Evolutionary conservation across 2,113 vertebrate species (phyloP).

Genomic region (Sakesphorus luctuosus): DNA sequence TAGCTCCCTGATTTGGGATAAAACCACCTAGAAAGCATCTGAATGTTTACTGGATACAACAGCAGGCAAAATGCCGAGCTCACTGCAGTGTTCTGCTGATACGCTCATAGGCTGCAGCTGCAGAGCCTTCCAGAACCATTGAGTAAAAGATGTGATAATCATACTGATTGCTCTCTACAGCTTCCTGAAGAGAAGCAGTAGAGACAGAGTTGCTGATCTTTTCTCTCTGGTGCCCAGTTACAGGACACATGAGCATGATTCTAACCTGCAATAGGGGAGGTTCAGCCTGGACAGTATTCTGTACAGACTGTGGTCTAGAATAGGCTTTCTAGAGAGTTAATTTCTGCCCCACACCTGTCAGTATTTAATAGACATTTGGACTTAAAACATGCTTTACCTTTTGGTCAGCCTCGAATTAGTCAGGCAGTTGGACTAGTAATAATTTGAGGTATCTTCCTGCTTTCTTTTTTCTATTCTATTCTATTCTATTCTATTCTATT

Average conservation of each 20-base stretch:
- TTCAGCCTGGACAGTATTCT: not conserved
- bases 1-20: not conserved
- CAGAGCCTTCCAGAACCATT: not conserved
- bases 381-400: not conserved
- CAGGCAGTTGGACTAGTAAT: not conserved
- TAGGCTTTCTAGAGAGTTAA: not conserved
- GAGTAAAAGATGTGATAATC: not conserved
- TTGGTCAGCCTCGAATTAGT: not conserved
- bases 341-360: not conserved
- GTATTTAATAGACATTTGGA: not conserved
- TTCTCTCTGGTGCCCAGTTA: not conserved
- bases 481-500: not conserved
- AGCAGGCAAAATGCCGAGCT: not conserved
- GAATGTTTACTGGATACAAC: not conserved
- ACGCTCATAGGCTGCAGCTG: not conserved
- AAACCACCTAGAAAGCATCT: not conserved
- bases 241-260: not conserved
- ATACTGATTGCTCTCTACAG: not conserved
- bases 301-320: not conserved
- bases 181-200: not conserved
- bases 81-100: not conserved
- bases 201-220: no score
- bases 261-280: not conserved
- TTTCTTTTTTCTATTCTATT: not conserved
- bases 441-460: not conserved